Percentiles rank a stretch among this genome's conserved stretches.
These are phyloP conservation scores for Malthinus seriepunctatus DNA, from an alignment of 2,888 invertebrate species.

Conservation along the genomic window DNA sequence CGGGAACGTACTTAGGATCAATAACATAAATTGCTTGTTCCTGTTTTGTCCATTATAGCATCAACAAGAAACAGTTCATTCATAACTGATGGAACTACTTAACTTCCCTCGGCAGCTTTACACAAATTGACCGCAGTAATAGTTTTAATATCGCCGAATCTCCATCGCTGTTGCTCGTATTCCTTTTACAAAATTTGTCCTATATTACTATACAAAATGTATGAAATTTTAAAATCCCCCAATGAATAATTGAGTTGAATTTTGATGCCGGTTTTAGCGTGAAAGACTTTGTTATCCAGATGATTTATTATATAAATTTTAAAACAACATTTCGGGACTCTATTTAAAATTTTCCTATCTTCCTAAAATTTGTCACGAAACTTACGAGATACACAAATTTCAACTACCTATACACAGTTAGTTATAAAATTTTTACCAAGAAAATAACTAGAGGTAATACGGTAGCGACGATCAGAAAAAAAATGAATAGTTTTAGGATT, in stretches of 20 bases:
- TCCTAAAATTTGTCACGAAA: no score
- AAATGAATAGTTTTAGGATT: no score
- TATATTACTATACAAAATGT: conserved; percentile 13
- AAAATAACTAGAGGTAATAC: no score
- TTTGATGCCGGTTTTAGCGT: conserved; percentile 22
- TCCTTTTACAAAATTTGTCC: conserved; percentile 17
- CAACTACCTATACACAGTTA: no score
- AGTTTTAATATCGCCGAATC: conserved; percentile 19
- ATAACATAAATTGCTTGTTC: conserved; percentile 24
- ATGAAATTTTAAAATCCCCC: conserved; percentile 23
- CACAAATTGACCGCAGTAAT: conserved; percentile 25
- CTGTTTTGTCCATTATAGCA: conserved; percentile 27
- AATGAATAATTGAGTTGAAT: conserved; percentile 27
- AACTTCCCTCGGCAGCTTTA: conserved; percentile 21
- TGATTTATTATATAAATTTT: conserved; percentile 24
- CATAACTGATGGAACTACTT: conserved; percentile 30
- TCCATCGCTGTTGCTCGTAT: conserved; percentile 16
- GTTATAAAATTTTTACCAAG: no score
- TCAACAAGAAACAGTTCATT: conserved; percentile 26
- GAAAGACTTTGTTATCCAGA: conserved; percentile 7
- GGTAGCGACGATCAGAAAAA: no score
- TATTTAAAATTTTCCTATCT: no score
- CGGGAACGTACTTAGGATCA: conserved; percentile 13
- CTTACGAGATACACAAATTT: no score
- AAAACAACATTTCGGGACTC: conserved; percentile 8